Evolutionary conservation across 2,797 vertebrate genomes (phyloP).

Genomic region (Oreortyx pictus): DNA sequence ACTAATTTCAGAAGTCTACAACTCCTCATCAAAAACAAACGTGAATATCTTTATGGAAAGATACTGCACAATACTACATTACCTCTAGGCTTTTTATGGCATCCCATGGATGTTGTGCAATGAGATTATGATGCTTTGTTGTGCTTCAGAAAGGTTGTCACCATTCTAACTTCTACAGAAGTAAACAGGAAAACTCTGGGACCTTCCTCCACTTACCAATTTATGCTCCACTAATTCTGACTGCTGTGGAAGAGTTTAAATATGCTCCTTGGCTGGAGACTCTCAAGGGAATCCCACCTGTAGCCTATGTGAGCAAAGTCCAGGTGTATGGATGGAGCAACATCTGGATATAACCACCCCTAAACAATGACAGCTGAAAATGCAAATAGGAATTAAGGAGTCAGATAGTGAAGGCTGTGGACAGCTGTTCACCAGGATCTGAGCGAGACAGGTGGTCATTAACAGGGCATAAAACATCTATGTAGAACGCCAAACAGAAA

Average conservation of each 20-base stretch:
- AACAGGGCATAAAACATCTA: neutral
- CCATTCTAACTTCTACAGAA: neutral
- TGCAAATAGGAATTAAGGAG: neutral
- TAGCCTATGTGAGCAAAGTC: neutral
- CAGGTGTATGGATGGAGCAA: fast-evolving
- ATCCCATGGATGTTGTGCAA: neutral
- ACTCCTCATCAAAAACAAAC: neutral
- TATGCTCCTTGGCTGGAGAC: neutral
- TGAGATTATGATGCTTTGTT: neutral
- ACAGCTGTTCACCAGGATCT: neutral
- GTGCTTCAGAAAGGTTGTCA: neutral
- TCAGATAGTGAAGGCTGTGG: neutral
- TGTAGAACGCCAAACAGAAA: neutral
- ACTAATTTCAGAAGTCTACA: neutral
- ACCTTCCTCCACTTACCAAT: neutral
- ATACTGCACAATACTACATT: neutral
- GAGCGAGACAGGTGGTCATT: neutral
- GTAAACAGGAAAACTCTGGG: neutral
- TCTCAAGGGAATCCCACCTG: neutral
- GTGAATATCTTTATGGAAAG: neutral
- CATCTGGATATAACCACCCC: neutral
- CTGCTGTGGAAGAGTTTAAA: neutral
- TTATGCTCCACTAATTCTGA: neutral
- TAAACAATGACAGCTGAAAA: neutral
- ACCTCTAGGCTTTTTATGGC: neutral